Percentiles rank a stretch among this genome's conserved stretches.
These are phyloP conservation scores for Metopolophium dirhodum DNA, from an alignment of 1,140 invertebrate species.

Conservation along the genomic window DNA sequence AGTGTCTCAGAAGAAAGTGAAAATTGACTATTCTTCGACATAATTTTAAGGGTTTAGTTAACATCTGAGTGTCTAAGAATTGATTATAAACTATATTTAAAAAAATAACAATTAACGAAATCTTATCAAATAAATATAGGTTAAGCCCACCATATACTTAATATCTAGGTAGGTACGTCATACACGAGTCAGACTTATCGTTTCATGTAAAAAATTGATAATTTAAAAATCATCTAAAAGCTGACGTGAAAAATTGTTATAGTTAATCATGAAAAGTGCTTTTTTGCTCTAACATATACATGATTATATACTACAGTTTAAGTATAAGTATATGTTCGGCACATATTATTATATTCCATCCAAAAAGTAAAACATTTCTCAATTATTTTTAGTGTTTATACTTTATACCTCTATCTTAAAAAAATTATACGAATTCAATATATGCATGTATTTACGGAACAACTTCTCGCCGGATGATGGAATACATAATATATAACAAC, in stretches of 20 bases:
- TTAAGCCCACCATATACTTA: neutral
- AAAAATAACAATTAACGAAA: neutral
- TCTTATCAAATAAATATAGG: neutral
- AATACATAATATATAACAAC: neutral
- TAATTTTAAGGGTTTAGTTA: neutral
- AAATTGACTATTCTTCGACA: neutral
- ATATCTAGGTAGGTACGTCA: neutral
- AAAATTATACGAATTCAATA: neutral
- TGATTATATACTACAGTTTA: neutral
- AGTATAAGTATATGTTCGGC: neutral
- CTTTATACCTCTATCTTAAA: neutral
- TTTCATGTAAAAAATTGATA: neutral
- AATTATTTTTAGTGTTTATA: constrained; percentile 27
- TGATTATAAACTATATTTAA: neutral
- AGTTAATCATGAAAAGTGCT: constrained; percentile 31
- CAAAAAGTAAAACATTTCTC: constrained; percentile 19
- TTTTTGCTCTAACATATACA: neutral
- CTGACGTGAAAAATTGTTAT: neutral
- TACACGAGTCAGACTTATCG: neutral
- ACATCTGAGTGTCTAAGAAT: neutral
- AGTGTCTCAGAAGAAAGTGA: neutral
- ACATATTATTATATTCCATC: neutral
- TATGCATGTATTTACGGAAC: neutral
- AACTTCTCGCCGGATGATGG: neutral
- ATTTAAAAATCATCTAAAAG: neutral